Evolutionary conservation across 2,797 vertebrate species (phyloP), one percentile per base, ranked within the genome.

Genomic region (Catharus ustulatus): DNA sequence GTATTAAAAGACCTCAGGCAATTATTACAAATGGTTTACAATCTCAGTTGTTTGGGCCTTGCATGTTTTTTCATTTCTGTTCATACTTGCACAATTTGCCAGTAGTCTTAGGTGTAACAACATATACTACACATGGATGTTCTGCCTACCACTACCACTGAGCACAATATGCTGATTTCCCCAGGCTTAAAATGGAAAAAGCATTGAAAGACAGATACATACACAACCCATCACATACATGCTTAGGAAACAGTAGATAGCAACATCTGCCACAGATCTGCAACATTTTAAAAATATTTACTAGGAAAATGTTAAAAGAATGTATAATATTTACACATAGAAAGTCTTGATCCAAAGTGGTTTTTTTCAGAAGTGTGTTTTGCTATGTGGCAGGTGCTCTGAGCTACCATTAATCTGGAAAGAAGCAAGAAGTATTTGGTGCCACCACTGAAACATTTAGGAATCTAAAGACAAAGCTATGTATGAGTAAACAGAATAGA

Each of bases 251-350:
- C 6, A 51, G 69, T 42, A 90, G 75, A 87, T 59, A 93, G 89
- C 71, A 96, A 95, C 84, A 95, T 91, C 94, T 93, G 92, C 55
- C 87, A 77, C 14, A 78, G 93, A 94, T 69, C 58, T 84, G 76
- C 59, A 93, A 76, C 57, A 20, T 84, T 95, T 90, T 7, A 7
- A 40, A 91, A 95, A 82, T 89, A 90, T 93, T 94, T 96, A 79
- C 83, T 81, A 69, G 30, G 40, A 82, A 88, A 79, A 86, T 74
- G 58, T 66, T 91, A 79, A 75, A 88, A 92, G 87, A 58, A 80
- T 89, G 43, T 81, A 42, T 40, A 79, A 82, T 15, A 2, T 95
- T 96, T 93, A 66, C 40, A 91, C 20, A 69, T n/a, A 76, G 49
- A 79, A 93, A 34, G 42, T 54, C 76, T 48, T 58, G 49, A 89